These are phyloP conservation scores for Dreissena polymorpha DNA, from an alignment of 1,140 invertebrate species.

Conservation along the genomic window DNA sequence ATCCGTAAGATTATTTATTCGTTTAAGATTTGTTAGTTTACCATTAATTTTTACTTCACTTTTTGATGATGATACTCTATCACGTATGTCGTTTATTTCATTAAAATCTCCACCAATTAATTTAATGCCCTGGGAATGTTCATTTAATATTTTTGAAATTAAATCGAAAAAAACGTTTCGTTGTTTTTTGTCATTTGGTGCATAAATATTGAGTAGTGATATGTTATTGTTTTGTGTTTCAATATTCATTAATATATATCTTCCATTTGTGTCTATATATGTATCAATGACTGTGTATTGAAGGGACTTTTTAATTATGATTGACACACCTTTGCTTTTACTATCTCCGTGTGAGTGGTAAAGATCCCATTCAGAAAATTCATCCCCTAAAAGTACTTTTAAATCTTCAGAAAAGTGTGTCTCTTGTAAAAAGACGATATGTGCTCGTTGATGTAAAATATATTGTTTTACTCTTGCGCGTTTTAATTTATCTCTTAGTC, in stretches of 20 bases:
- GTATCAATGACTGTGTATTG: slow-evolving; percentile 15
- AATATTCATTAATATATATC: slow-evolving; percentile 23
- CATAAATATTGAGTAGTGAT: slow-evolving; percentile 26
- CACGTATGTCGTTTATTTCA: slow-evolving; percentile 18
- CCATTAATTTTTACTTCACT: slow-evolving; percentile 31
- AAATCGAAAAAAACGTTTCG: too few species aligned
- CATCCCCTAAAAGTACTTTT: background rate
- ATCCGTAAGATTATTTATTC: slow-evolving; percentile 28
- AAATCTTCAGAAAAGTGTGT: slow-evolving; percentile 24
- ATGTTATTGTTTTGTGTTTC: slow-evolving; percentile 10
- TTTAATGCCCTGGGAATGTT: background rate
- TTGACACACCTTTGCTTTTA: slow-evolving; percentile 30
- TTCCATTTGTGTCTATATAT: slow-evolving; percentile 25
- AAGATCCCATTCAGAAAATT: background rate
- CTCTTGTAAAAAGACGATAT: slow-evolving; percentile 12
- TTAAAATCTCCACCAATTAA: slow-evolving; percentile 37
- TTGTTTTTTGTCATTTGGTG: slow-evolving; percentile 43
- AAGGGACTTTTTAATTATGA: slow-evolving; percentile 47
- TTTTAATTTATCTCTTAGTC: slow-evolving; percentile 25
- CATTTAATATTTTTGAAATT: slow-evolving; percentile 4
- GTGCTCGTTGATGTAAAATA: slow-evolving; percentile 8
- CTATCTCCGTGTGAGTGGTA: slow-evolving; percentile 15
- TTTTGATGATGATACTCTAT: slow-evolving; percentile 29
- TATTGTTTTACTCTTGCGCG: slow-evolving; percentile 1
- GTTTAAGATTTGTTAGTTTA: background rate